Evolutionary conservation across 2,888 invertebrate genomes (phyloP), one percentile per base, ranked within the genome.

Genomic region (Hybos culiciformis): DNA sequence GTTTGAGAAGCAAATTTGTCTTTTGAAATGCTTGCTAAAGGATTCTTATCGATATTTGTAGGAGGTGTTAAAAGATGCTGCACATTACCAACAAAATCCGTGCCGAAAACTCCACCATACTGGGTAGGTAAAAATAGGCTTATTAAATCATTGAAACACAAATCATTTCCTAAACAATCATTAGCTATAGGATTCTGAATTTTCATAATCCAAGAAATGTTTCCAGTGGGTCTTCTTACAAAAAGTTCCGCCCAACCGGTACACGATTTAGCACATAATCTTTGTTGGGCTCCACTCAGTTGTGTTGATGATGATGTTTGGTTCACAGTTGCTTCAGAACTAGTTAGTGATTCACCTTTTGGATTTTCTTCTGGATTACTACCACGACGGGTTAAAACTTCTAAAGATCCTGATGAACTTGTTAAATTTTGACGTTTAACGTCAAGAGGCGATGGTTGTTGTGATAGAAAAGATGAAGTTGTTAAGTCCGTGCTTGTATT

Each of bases 161-260:
- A 46, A 51, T 66, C 65, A 44, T 62, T 64, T 1, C 64, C 62
- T 15, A 64, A 59, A 41, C 65, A 63, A 46, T 67, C 64, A 40
- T 60, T 72, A 11, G 75, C 69, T 48, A 79, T 77, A 52, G 82
- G 79, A 70, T 94, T 94, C 68, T 94, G 92, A 53, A 91, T 78
- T 49, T 91, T 77, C 78, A 90, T 85, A 61, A 91, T 81, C 91
- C 91, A 94, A 12, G 90, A 83, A 57, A 86, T 80, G 64, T 91
- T 88, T 7, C 94, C 87, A 46, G 92, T 87, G 40, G 93, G 87
- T 49, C 90, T 75, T 51, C 93, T 78, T 52, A 96, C 80, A 14
- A 58, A 56, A 43, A 88, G 75, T 62, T 94, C 92, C 2, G 93
- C 92, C 94, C 94, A 96, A 45, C 82, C 81, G 53, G 85, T 83